Conservation (phyloP, 2,888 invertebrate genomes). For the Nomada fucata region DNA sequence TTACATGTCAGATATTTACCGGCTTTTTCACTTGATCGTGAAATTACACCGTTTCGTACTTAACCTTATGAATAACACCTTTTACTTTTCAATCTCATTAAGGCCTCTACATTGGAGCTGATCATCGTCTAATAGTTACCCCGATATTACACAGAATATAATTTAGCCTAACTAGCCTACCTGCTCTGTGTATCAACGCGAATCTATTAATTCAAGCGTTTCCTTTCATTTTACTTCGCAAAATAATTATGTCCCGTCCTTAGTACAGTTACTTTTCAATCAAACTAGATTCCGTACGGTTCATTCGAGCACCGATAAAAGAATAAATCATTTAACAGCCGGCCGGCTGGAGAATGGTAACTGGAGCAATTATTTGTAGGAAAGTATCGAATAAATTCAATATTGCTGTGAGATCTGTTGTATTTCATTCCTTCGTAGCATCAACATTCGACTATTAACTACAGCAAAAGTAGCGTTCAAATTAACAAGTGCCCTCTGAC, state of each 20-base stretch:
- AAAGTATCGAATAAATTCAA: too few species aligned
- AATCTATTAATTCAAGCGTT: not conserved
- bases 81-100: constrained; percentile 43
- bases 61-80: constrained; percentile 34
- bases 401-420: too few species aligned
- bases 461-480: not conserved
- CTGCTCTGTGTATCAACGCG: not conserved
- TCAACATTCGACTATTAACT: not conserved
- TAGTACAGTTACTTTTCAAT: too few species aligned
- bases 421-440: too few species aligned
- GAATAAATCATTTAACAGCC: too few species aligned
- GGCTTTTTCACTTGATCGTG: constrained; percentile 15
- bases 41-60: constrained; percentile 39
- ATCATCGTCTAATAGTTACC: constrained; percentile 9
- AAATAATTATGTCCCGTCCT: too few species aligned
- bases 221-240: too few species aligned
- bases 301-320: too few species aligned
- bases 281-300: too few species aligned
- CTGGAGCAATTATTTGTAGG: too few species aligned
- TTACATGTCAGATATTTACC: not conserved
- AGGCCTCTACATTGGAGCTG: not conserved
- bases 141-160: constrained; percentile 24
- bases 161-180: constrained; percentile 13
- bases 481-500: not conserved
- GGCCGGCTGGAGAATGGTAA: too few species aligned